Conservation (phyloP, 2,797 vertebrate genomes). For the Chrosomus eos region DNA sequence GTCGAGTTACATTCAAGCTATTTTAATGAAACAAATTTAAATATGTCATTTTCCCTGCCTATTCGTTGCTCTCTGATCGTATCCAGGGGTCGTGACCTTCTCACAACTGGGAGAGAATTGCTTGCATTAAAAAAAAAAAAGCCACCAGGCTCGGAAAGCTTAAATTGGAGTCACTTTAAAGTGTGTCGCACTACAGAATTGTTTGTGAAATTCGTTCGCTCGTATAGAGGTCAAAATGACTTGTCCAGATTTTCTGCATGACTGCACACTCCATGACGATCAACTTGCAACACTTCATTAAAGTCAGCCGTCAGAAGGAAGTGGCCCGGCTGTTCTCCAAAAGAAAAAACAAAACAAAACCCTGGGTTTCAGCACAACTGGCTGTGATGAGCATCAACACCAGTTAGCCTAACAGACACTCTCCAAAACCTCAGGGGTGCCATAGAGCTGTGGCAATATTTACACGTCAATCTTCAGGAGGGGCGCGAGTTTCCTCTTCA, state of each 20-base stretch:
- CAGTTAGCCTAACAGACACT: slow-evolving; percentile 76
- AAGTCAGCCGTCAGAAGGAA: background rate
- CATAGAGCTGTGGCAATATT: slow-evolving; percentile 70
- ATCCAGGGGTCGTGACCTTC: background rate
- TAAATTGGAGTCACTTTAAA: background rate
- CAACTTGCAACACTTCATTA: slow-evolving; percentile 29
- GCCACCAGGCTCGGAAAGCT: background rate
- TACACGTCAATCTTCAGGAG: slow-evolving; percentile 70
- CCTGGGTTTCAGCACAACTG: slow-evolving; percentile 70
- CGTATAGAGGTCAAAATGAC: background rate
- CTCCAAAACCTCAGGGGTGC: slow-evolving; percentile 67
- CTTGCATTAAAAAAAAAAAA: background rate
- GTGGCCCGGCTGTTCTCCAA: slow-evolving; percentile 47
- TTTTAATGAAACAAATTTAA: no score
- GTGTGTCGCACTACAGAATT: background rate
- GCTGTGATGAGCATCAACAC: slow-evolving; percentile 73
- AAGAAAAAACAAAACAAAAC: slow-evolving; percentile 58
- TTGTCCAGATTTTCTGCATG: background rate
- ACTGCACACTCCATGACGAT: background rate
- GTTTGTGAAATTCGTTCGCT: background rate
- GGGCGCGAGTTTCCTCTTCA: slow-evolving; percentile 59
- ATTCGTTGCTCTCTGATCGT: slow-evolving; percentile 15
- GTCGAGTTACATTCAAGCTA: no score
- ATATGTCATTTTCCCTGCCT: background rate
- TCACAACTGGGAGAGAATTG: no score